These are phyloP conservation scores for Chlorops oryzae DNA, from an alignment of 1,140 invertebrate species.

Conservation along the genomic window DNA sequence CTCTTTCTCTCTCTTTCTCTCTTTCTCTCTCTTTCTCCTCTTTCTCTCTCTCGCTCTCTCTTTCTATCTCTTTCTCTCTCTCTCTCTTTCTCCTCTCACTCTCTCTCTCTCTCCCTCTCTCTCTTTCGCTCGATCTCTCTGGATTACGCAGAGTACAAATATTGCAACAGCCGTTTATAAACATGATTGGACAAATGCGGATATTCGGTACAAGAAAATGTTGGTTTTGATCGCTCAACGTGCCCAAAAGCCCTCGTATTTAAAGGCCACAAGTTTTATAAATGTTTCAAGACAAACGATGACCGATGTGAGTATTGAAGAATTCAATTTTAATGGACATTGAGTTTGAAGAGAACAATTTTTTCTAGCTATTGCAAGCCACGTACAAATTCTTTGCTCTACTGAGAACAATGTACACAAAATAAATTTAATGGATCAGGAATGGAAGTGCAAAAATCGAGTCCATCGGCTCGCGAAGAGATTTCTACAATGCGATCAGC, in stretches of 20 bases:
- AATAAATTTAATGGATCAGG: conserved; percentile 3
- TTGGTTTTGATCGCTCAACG: conserved; percentile 2
- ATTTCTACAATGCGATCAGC: too few species aligned
- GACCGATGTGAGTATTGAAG: conserved; percentile 9
- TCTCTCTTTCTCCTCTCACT: too few species aligned
- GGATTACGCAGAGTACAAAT: too few species aligned
- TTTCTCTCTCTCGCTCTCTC: too few species aligned
- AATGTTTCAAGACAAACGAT: conserved; percentile 11
- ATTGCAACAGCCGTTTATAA: conserved; percentile 10
- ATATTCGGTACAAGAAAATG: conserved; percentile 9
- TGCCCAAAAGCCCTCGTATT: conserved; percentile 9
- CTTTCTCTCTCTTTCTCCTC: too few species aligned
- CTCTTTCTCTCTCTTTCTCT: too few species aligned
- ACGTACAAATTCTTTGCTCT: conserved; percentile 16
- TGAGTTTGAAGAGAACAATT: neutral
- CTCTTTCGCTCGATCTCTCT: too few species aligned
- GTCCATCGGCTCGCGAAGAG: too few species aligned
- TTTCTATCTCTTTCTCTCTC: too few species aligned
- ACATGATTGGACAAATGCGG: conserved; percentile 7
- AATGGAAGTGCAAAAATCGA: too few species aligned
- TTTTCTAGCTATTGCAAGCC: conserved; percentile 12
- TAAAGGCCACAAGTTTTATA: conserved; percentile 10
- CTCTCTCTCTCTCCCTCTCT: too few species aligned
- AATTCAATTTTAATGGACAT: neutral
- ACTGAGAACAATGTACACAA: conserved; percentile 12